These are phyloP conservation scores for Drosophila acutilabella DNA, from an alignment of 2,888 invertebrate genomes.

Conservation along the genomic window DNA sequence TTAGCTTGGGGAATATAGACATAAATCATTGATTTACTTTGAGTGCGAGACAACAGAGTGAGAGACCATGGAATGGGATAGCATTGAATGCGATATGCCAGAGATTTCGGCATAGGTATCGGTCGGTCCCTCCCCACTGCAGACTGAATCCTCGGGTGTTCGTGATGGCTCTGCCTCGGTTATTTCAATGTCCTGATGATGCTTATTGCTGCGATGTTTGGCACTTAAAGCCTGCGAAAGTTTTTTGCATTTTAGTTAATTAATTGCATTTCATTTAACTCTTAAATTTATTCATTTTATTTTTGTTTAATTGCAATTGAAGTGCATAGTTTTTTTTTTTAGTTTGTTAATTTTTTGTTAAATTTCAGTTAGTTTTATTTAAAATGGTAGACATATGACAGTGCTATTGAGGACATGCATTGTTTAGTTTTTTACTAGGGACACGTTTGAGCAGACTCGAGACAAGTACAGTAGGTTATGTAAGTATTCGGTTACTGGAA, in stretches of 20 bases:
- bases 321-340: conserved; percentile 39
- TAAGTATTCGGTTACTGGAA: conserved; percentile 23
- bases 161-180: conserved; percentile 93
- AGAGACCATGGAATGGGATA: conserved; percentile 83
- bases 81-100: conserved; percentile 84
- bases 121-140: conserved; percentile 93
- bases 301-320: conserved; percentile 25
- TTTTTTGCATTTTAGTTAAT: conserved; percentile 41
- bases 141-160: conserved; percentile 96
- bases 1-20: neutral
- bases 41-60: conserved; percentile 82
- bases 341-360: conserved; percentile 26
- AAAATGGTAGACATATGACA: conserved; percentile 34
- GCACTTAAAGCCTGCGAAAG: conserved; percentile 91
- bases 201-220: conserved; percentile 87
- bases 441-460: conserved; percentile 36
- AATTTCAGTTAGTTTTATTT: conserved; percentile 19
- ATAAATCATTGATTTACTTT: conserved; percentile 47
- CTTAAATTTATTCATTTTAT: conserved; percentile 1
- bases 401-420: conserved; percentile 49
- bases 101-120: conserved; percentile 85
- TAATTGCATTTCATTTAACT: conserved; percentile 3
- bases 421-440: conserved; percentile 15
- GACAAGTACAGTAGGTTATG: conserved; percentile 31
- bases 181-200: conserved; percentile 88